Conservation (phyloP, 1,140 invertebrate species). For the Aphis gossypii region DNA sequence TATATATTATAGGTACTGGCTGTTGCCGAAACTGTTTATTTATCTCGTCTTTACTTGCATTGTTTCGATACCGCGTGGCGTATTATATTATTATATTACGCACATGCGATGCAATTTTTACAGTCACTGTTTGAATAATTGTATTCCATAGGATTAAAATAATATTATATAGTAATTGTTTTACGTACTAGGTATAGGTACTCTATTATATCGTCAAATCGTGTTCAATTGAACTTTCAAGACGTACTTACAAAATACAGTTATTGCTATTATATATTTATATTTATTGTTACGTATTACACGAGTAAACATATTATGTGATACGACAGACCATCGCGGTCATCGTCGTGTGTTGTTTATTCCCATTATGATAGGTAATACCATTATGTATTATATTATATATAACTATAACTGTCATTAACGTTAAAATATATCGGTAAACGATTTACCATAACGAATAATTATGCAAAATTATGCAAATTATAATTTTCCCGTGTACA, state of each 20-base stretch:
- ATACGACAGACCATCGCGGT: neutral
- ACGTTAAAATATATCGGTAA: slow-evolving; percentile 13
- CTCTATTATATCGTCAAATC: neutral
- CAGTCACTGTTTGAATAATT: neutral
- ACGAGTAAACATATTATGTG: neutral
- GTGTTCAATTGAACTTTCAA: neutral
- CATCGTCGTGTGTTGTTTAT: neutral
- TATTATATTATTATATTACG: neutral
- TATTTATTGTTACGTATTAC: neutral
- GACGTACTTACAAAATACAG: neutral
- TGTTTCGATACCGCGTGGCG: neutral
- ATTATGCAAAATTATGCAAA: slow-evolving; percentile 46
- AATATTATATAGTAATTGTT: neutral
- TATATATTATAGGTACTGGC: neutral
- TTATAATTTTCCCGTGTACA: too few species aligned
- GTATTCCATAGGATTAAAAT: neutral
- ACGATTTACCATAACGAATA: neutral
- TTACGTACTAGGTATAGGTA: neutral
- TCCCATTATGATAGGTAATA: neutral
- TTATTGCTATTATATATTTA: neutral
- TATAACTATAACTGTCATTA: neutral
- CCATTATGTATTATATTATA: neutral
- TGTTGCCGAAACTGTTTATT: neutral
- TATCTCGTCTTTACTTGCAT: neutral
- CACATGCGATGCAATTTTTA: neutral